phyloP scores from a whole-genome alignment of 2,888 invertebrate species.

The Achlya flavicornis region DNA sequence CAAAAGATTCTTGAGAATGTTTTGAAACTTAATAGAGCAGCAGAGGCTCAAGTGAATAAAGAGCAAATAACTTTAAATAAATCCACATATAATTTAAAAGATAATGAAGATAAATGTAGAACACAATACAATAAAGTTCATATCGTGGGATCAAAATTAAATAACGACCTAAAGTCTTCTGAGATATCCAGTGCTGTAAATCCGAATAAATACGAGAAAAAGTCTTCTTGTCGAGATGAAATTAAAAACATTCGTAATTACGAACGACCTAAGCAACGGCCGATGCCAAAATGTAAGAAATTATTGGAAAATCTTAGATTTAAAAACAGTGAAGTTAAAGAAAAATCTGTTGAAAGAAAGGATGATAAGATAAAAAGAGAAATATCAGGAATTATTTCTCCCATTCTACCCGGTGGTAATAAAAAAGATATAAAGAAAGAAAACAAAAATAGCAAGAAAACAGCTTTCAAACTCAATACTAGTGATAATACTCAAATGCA shows the following conservation, averaged over 20 bases:
- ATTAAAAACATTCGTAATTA: neutral
- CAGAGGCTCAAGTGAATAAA: neutral
- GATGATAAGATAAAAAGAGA: neutral
- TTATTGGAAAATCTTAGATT: neutral
- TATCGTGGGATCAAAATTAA: neutral
- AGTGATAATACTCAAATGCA: neutral
- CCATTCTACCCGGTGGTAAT: neutral
- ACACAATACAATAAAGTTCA: neutral
- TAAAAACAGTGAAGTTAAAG: neutral
- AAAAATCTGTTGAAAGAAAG: neutral
- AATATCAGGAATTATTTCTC: conserved; percentile 2
- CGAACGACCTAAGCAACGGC: neutral
- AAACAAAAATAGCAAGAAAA: neutral
- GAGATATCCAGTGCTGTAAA: neutral
- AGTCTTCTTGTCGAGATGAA: neutral
- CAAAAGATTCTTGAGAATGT: neutral
- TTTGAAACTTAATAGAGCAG: neutral
- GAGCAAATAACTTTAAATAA: neutral
- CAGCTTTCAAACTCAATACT: neutral
- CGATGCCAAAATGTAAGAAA: neutral
- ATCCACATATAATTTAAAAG: neutral
- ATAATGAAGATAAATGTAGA: neutral
- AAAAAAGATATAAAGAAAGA: neutral
- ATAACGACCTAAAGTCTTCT: neutral
- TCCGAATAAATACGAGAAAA: neutral